phyloP scores from a whole-genome alignment of 2,888 invertebrate genomes.

The Hoplodrina blanda region DNA sequence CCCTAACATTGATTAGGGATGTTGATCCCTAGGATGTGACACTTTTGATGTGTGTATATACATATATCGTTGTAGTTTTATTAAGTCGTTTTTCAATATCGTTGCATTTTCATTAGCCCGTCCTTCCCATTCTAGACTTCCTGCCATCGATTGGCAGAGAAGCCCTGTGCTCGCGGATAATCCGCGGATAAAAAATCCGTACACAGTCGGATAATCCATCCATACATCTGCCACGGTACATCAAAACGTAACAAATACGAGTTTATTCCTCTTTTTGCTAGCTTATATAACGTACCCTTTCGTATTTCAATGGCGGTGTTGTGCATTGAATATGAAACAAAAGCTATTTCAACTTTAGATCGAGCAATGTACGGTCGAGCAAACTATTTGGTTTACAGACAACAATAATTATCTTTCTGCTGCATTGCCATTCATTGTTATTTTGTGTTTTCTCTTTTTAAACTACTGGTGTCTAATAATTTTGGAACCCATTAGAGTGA shows the following conservation, averaged over 20 bases:
- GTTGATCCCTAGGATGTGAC: too few species aligned
- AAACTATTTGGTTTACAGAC: too few species aligned
- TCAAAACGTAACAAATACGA: conserved; percentile 18
- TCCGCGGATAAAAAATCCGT: conserved; percentile 52
- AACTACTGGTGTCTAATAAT: too few species aligned
- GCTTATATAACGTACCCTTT: conserved; percentile 4
- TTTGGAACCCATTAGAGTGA: too few species aligned
- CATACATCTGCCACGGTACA: conserved; percentile 38
- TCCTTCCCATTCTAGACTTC: conserved; percentile 41
- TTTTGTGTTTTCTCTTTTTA: too few species aligned
- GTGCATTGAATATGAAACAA: conserved; percentile 23
- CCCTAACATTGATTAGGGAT: too few species aligned
- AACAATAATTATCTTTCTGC: too few species aligned
- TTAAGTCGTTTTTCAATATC: too few species aligned
- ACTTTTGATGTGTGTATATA: too few species aligned
- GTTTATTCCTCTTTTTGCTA: conserved; percentile 14
- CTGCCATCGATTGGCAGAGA: conserved; percentile 38
- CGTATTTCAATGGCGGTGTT: conserved; percentile 6
- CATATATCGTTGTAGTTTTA: background rate
- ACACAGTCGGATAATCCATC: conserved; percentile 42
- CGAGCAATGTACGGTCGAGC: background rate
- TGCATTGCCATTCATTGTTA: too few species aligned
- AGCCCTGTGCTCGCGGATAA: conserved; percentile 49
- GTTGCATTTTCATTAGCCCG: conserved; percentile 37
- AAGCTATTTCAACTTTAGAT: conserved; percentile 34